phyloP scores from a whole-genome alignment of 2,797 vertebrate species.

The Allobates femoralis region DNA sequence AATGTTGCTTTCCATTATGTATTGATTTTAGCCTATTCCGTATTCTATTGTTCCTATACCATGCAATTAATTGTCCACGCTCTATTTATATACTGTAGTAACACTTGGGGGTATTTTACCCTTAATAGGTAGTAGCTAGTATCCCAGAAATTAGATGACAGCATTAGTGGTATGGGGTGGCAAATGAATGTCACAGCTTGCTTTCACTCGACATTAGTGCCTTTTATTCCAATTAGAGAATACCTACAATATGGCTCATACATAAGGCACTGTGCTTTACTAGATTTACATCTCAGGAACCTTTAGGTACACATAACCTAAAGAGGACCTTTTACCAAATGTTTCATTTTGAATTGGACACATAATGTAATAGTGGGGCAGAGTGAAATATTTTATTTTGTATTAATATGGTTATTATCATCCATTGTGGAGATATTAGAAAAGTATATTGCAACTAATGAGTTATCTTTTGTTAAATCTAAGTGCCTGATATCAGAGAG shows the following conservation, averaged over 20 bases:
- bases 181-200: not conserved
- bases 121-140: not conserved
- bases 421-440: no score
- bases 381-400: no score
- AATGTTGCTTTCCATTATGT: conserved; percentile 27
- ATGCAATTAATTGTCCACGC: not conserved
- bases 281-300: not conserved
- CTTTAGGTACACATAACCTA: not conserved
- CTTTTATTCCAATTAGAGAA: not conserved
- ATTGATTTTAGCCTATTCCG: conserved; percentile 8
- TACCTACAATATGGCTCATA: not conserved
- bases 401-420: no score
- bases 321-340: not conserved
- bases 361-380: no score
- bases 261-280: not conserved
- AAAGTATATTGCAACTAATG: no score
- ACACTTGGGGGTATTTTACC: not conserved
- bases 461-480: no score
- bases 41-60: not conserved
- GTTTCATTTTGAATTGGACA: no score
- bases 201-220: not conserved
- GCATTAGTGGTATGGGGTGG: not conserved
- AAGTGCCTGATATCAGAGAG: no score
- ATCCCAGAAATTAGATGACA: not conserved
- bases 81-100: conserved; percentile 15